These are phyloP conservation scores for Recurvirostra avosetta DNA, from an alignment of 2,113 vertebrate genomes.

Conservation along the genomic window DNA sequence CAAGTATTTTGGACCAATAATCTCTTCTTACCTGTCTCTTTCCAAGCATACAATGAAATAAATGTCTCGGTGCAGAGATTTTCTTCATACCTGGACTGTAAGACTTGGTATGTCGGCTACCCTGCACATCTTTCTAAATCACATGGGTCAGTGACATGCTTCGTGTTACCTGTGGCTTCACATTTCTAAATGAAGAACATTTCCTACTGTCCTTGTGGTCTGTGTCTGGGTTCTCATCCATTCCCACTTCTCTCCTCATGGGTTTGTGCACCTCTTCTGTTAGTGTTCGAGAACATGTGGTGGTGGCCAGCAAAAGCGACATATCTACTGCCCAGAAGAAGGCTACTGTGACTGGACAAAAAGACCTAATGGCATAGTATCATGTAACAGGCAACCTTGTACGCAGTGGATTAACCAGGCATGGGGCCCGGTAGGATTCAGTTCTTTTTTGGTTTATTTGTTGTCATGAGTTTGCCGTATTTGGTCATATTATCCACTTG, in stretches of 20 bases:
- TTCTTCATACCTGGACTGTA: not conserved
- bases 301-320: constrained; percentile 46
- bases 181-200: not conserved
- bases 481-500: not conserved
- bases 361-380: not conserved
- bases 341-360: constrained; percentile 60
- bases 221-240: not conserved
- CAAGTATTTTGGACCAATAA: not conserved
- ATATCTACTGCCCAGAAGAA: constrained; percentile 16
- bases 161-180: not conserved
- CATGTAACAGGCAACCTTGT: constrained; percentile 61
- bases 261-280: not conserved
- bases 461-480: not conserved
- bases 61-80: not conserved
- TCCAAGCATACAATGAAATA: not conserved
- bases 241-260: not conserved
- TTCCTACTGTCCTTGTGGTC: not conserved
- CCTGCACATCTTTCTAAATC: not conserved
- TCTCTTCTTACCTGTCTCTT: not conserved
- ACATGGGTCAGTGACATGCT: not conserved
- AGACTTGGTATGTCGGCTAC: not conserved
- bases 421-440: constrained; percentile 61
- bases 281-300: constrained; percentile 73
- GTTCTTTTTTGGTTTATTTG: not conserved
- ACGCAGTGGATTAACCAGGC: constrained; percentile 56